A percentile compares a stretch with the other conserved stretches of the same genome.
phyloP scores from a whole-genome alignment of 2,113 vertebrate species.

The Prionailurus bengalensis region DNA sequence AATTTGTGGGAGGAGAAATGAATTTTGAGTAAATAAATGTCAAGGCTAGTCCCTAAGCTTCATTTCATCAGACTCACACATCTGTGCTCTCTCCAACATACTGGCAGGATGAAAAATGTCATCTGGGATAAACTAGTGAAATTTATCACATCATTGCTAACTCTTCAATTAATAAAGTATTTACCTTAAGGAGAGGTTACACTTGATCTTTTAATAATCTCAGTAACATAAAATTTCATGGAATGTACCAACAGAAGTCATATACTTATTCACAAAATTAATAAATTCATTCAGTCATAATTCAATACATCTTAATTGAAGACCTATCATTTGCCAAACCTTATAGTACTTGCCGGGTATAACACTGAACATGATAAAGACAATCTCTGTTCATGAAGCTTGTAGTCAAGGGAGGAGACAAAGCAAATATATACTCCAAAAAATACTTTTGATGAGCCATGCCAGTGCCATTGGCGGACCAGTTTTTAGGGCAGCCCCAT shows the following conservation, averaged over 20 bases:
- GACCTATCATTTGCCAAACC: neutral
- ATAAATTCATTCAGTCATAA: neutral
- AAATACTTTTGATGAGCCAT: neutral
- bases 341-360: neutral
- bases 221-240: neutral
- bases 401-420: neutral
- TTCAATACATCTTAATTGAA: neutral
- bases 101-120: neutral
- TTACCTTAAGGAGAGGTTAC: neutral
- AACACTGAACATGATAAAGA: neutral
- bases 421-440: neutral
- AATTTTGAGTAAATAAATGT: neutral
- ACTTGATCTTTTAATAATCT: neutral
- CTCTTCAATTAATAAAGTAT: neutral
- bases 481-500: neutral
- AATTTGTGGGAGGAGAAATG: neutral
- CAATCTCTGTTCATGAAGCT: neutral
- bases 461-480: accelerated
- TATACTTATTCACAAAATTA: neutral
- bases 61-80: neutral
- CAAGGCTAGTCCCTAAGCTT: neutral
- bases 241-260: neutral
- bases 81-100: neutral
- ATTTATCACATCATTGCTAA: neutral
- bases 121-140: neutral